These are phyloP conservation scores for Drosophila demipolita DNA, from an alignment of 2,888 invertebrate genomes.

Conservation along the genomic window DNA sequence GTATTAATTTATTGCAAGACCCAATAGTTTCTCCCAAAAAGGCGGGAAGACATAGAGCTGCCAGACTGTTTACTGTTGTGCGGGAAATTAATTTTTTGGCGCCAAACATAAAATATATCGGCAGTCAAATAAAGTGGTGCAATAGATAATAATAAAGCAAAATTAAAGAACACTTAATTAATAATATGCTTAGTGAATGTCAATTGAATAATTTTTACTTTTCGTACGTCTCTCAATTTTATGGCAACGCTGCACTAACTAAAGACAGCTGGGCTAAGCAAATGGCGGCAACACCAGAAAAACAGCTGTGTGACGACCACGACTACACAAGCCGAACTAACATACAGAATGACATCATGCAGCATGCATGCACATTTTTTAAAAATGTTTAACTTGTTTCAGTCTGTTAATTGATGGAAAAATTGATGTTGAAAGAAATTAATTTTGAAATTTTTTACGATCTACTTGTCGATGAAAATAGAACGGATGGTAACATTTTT, in stretches of 20 bases:
- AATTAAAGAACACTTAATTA: slow-evolving; percentile 6
- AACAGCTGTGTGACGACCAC: slow-evolving; percentile 36
- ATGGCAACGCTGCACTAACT: slow-evolving; percentile 25
- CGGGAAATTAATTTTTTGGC: slow-evolving; percentile 46
- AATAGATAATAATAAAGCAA: neutral
- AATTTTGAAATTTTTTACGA: neutral
- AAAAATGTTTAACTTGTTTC: neutral
- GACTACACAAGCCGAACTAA: neutral
- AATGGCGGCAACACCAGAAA: slow-evolving; percentile 32
- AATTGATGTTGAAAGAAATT: neutral
- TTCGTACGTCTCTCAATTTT: neutral
- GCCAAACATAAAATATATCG: slow-evolving; percentile 28
- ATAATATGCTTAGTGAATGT: neutral
- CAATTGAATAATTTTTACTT: neutral
- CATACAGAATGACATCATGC: neutral
- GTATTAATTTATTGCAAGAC: slow-evolving; percentile 43
- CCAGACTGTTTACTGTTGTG: slow-evolving; percentile 17
- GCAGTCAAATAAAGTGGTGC: neutral
- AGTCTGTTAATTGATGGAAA: neutral
- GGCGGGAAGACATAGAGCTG: slow-evolving; percentile 47
- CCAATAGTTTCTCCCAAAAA: slow-evolving; percentile 41
- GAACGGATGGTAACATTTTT: neutral
- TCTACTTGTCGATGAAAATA: neutral
- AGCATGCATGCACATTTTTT: neutral
- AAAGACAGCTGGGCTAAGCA: slow-evolving; percentile 36